phyloP scores from a whole-genome alignment of 2,888 invertebrate species.

The Ophioninae sp. region DNA sequence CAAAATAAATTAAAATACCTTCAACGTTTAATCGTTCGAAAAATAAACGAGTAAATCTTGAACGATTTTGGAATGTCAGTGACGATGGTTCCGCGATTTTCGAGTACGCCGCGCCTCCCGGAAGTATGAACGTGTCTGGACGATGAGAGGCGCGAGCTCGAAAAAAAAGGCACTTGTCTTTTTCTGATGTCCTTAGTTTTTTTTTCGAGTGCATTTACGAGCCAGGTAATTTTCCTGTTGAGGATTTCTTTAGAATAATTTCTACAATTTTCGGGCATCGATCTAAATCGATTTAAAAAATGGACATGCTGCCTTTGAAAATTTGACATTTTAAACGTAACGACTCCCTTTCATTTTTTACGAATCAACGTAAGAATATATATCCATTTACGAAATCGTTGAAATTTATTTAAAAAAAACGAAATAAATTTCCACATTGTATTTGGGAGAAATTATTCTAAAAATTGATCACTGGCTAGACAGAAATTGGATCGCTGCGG shows the following conservation, averaged over 20 bases:
- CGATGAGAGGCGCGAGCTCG: constrained; percentile 44
- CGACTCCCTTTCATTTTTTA: not conserved
- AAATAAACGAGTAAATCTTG: constrained; percentile 29
- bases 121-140: constrained; percentile 34
- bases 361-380: not conserved
- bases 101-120: constrained; percentile 18
- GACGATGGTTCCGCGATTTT: constrained; percentile 16
- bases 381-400: not conserved
- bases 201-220: not conserved
- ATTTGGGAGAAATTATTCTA: not conserved
- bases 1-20: constrained; percentile 20
- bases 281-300: not conserved
- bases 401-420: not conserved
- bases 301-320: not conserved
- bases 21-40: constrained; percentile 31
- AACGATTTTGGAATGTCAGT: constrained; percentile 57
- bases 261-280: not conserved
- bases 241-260: not conserved
- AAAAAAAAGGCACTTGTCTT: constrained; percentile 56
- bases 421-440: not conserved
- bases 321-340: not conserved
- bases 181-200: constrained; percentile 1
- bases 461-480: not conserved
- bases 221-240: not conserved
- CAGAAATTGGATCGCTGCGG: not conserved